phyloP scores from a whole-genome alignment of 2,113 vertebrate genomes.

The Paradisaea rubra region DNA sequence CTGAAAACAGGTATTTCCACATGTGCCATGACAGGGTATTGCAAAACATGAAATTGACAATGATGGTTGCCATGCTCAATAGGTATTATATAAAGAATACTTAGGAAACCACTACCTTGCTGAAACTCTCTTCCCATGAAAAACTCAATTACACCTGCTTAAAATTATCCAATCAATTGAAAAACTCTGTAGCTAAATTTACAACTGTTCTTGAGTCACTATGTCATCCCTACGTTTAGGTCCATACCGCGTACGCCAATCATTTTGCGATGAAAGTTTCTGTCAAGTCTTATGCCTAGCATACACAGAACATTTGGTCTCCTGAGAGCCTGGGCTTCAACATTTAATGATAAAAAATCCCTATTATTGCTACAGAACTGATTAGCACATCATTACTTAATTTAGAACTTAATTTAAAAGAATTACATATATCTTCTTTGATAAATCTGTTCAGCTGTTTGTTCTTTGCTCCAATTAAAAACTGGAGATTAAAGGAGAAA shows the following conservation, averaged over 20 bases:
- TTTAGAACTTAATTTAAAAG: conserved; percentile 38
- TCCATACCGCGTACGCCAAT: background rate
- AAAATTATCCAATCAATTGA: background rate
- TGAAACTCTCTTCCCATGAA: background rate
- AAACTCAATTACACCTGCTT: background rate
- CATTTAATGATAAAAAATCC: conserved; percentile 40
- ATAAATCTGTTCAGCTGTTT: conserved; percentile 46
- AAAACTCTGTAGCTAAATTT: background rate
- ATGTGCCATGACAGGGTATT: rapidly evolving
- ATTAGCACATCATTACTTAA: conserved; percentile 39
- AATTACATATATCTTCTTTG: conserved; percentile 20
- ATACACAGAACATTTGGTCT: conserved; percentile 28
- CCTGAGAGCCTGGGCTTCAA: background rate
- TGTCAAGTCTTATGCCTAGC: background rate
- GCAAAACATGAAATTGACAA: background rate
- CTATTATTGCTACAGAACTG: conserved; percentile 36
- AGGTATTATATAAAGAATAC: background rate
- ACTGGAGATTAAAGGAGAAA: background rate
- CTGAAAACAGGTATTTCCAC: background rate
- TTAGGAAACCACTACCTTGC: background rate
- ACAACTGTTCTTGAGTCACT: background rate
- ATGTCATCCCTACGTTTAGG: background rate
- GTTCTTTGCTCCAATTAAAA: conserved; percentile 51
- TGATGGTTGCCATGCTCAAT: background rate
- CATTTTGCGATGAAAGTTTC: background rate